Evolutionary conservation across 2,113 vertebrate genomes (phyloP), one percentile per base, ranked within the genome.

Genomic region (Psittacula cyanocephala): DNA sequence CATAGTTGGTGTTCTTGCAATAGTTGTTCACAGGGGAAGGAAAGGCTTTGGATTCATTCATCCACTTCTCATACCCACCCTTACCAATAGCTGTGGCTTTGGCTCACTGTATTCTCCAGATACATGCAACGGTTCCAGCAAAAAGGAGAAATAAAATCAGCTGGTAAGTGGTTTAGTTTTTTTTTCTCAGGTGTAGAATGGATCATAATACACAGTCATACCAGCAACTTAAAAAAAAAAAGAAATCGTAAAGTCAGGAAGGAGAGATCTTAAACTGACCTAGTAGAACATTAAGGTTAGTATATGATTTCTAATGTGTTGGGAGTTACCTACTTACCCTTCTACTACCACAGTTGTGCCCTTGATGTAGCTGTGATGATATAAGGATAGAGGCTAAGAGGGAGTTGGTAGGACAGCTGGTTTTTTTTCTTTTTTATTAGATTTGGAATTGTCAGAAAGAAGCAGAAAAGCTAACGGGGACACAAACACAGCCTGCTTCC

Each of bases 51-150:
- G 68, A 44, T 4, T 97, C 97, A 39, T 97, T 92, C 28, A 94
- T 49, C 82, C 99, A 91, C 87, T 98, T 98, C 74, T 97, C 82
- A 41, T 98, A 98, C 28, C 97, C 93, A 6, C 60, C 68, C 95
- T 96, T 97, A 6, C 81, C 74, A 13, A 65, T 47, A 15, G 94
- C 65, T 35, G 79, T 92, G 6, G 62, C 76, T 95, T 98, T 98
- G n/a, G 95, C 72, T 46, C 81, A 81, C 2, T 87, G 86, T 12
- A 78, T 98, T 95, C 97, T 97, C 96, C 98, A 97, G 76, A 98
- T 53, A 18, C 97, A 86, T 82, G 96, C 22, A 31, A 68, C 94
- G 5, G 57, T 95, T 13, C 98, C 98, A 20, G 97, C 13, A 24
- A 82, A 89, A 44, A 98, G 57, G 47, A 98, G 62, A 62, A 98